A percentile compares a stretch with the other conserved stretches of the same genome.
Evolutionary conservation across 2,113 vertebrate species (phyloP).

Genomic region (Carlito syrichta): DNA sequence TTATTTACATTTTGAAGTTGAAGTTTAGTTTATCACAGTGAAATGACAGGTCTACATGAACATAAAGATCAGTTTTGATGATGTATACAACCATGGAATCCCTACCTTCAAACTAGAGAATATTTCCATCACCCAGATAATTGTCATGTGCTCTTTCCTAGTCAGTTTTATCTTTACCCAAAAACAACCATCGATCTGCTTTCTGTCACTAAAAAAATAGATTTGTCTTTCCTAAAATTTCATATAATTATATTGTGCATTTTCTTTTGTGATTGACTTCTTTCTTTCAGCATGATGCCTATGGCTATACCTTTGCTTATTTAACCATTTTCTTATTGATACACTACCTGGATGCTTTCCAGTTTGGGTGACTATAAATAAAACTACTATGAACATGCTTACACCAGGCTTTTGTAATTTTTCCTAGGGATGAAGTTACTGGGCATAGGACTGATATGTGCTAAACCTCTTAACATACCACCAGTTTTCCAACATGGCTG

Average conservation of each 20-base stretch:
- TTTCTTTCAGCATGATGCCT: not conserved
- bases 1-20: not conserved
- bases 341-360: not conserved
- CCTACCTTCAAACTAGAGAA: not conserved
- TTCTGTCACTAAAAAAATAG: not conserved
- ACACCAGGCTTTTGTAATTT: too few relatives aligned
- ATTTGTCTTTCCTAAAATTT: not conserved
- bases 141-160: not conserved
- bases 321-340: not conserved
- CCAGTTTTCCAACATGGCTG: not conserved
- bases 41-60: not conserved
- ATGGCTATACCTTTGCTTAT: accelerated
- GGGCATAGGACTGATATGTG: accelerated
- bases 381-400: not conserved
- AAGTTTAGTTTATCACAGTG: not conserved
- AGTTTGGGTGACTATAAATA: not conserved
- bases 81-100: accelerated
- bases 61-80: not conserved
- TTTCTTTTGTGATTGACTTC: not conserved
- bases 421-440: not conserved
- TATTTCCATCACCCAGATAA: not conserved
- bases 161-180: not conserved
- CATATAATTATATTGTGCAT: not conserved
- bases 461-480: not conserved
- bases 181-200: not conserved